Conservation (phyloP, 2,888 invertebrate genomes). For the Punctoribates punctum region DNA sequence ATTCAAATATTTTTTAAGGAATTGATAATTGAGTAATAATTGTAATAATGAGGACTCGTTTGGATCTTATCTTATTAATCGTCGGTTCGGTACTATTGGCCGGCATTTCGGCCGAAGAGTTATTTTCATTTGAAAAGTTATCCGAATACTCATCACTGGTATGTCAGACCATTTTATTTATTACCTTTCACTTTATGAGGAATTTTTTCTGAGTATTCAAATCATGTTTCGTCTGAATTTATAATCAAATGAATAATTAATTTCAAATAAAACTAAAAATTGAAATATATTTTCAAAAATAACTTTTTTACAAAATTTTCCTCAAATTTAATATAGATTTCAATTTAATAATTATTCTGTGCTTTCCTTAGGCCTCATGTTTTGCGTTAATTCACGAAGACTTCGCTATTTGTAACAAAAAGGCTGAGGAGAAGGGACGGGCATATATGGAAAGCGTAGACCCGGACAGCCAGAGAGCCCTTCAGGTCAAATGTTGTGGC, state of each 20-base stretch:
- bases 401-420: slow-evolving; percentile 39
- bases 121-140: slow-evolving; percentile 34
- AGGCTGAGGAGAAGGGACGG: slow-evolving; percentile 37
- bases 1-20: too few relatives aligned
- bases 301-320: background rate
- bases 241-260: too few relatives aligned
- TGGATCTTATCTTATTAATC: too few relatives aligned
- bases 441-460: slow-evolving; percentile 15
- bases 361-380: slow-evolving; percentile 19
- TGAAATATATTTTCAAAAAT: background rate
- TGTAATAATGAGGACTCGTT: too few relatives aligned
- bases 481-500: slow-evolving; percentile 38
- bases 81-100: too few relatives aligned
- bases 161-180: background rate
- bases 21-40: too few relatives aligned
- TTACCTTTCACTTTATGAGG: background rate
- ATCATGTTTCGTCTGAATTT: background rate
- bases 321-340: too few relatives aligned
- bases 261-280: too few relatives aligned
- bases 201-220: background rate
- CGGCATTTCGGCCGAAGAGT: background rate
- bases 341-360: background rate
- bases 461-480: slow-evolving; percentile 13
- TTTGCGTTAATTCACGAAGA: slow-evolving; percentile 39
- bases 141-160: slow-evolving; percentile 35